Percentiles rank a stretch among this genome's conserved stretches.
Conservation (phyloP, 2,797 vertebrate species). For the Pogoniulus pusillus region DNA sequence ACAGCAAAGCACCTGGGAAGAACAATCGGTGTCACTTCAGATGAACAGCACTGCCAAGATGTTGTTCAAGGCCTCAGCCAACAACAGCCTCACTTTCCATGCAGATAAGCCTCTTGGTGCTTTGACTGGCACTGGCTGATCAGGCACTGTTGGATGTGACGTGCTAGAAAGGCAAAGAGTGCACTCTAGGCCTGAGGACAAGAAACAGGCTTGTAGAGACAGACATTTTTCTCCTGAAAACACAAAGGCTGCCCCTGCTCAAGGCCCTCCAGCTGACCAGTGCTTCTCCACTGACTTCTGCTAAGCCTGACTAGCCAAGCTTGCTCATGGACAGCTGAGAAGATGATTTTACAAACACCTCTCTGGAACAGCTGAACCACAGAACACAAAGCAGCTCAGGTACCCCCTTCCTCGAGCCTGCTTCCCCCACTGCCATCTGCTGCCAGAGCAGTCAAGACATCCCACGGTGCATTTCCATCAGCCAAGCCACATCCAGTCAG, state of each 20-base stretch:
- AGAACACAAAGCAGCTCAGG: neutral
- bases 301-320: neutral
- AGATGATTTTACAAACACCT: neutral
- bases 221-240: neutral
- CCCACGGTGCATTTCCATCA: neutral
- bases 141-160: neutral
- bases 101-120: neutral
- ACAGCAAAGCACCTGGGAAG: neutral
- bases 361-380: neutral
- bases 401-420: neutral
- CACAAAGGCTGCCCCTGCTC: neutral
- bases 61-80: neutral
- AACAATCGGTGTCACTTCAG: neutral
- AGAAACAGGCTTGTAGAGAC: neutral
- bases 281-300: neutral
- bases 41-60: neutral
- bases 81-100: neutral
- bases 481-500: conserved; percentile 51
- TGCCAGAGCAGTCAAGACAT: neutral
- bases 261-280: neutral
- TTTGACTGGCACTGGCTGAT: neutral
- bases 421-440: neutral
- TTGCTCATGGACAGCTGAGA: neutral
- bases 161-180: neutral
- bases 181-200: neutral